Evolutionary conservation across 2,888 invertebrate genomes (phyloP).

Genomic region (Dioctria rufipes): DNA sequence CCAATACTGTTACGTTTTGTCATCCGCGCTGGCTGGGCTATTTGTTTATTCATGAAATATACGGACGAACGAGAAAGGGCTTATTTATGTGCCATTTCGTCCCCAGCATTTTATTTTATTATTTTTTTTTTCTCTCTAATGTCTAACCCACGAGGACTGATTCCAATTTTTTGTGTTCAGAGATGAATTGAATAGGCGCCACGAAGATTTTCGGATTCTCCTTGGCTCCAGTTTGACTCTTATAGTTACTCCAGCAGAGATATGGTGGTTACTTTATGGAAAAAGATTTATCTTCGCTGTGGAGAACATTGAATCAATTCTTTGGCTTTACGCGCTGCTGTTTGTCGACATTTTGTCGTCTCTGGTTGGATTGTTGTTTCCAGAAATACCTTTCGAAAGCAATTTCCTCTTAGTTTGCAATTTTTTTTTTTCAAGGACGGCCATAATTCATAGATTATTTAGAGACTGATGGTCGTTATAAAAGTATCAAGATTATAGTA

Average conservation of each 20-base stretch:
- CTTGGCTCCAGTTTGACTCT: slow-evolving; percentile 42
- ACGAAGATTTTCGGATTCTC: background rate
- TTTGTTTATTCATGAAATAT: slow-evolving; percentile 45
- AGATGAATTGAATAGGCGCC: slow-evolving; percentile 27
- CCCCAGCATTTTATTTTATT: slow-evolving; percentile 8
- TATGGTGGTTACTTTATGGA: slow-evolving; percentile 32
- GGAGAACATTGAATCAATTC: slow-evolving; percentile 21
- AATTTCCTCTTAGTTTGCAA: slow-evolving; percentile 5
- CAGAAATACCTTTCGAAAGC: slow-evolving; percentile 11
- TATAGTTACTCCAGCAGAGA: background rate
- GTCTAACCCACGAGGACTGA: slow-evolving; percentile 19
- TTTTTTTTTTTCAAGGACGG: background rate
- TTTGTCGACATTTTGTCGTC: slow-evolving; percentile 38
- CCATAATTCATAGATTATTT: background rate
- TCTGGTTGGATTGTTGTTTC: slow-evolving; percentile 16
- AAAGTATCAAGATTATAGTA: too few relatives aligned
- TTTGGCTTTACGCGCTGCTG: slow-evolving; percentile 24
- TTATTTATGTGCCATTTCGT: slow-evolving; percentile 44
- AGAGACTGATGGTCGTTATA: background rate
- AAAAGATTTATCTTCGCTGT: slow-evolving; percentile 42
- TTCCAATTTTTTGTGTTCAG: slow-evolving; percentile 27
- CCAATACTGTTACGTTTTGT: slow-evolving; percentile 15
- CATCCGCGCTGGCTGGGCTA: background rate
- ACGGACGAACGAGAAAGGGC: slow-evolving; percentile 16
- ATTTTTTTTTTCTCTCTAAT: slow-evolving; percentile 1